Conservation (phyloP, 2,797 vertebrate genomes). For the Iguana delicatissima region DNA sequence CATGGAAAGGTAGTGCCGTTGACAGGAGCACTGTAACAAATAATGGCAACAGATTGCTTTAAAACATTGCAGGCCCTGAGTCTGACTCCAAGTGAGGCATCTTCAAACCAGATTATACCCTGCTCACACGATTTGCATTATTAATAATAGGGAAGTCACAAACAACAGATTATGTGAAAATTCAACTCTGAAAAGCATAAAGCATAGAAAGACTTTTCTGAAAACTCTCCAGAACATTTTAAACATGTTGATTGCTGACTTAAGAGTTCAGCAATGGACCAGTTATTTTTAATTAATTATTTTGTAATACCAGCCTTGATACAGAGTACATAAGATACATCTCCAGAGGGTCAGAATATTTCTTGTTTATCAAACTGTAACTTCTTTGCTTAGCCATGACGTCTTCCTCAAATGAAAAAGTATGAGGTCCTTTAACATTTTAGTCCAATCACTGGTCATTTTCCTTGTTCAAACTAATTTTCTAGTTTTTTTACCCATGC, state of each 20-base stretch:
- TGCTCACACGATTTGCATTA: no score
- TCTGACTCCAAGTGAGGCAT: no score
- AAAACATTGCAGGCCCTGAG: no score
- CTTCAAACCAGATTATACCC: no score
- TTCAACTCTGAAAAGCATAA: no score
- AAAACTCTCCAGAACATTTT: neutral
- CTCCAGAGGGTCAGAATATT: neutral
- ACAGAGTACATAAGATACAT: neutral
- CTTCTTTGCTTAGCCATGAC: neutral
- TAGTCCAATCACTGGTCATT: neutral
- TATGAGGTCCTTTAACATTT: neutral
- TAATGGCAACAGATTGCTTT: neutral
- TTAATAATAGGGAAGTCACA: no score
- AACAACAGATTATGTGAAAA: no score
- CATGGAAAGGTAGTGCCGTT: no score
- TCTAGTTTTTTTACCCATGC: no score
- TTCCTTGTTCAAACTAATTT: neutral
- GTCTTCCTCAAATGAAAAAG: neutral
- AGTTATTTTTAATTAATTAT: neutral
- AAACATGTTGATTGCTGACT: neutral
- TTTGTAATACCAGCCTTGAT: neutral
- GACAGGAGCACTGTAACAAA: no score
- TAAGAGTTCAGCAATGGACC: neutral
- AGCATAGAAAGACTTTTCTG: no score
- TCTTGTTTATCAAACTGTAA: neutral